Conservation (phyloP, 2,113 vertebrate species). For the Nettapus auritus region DNA sequence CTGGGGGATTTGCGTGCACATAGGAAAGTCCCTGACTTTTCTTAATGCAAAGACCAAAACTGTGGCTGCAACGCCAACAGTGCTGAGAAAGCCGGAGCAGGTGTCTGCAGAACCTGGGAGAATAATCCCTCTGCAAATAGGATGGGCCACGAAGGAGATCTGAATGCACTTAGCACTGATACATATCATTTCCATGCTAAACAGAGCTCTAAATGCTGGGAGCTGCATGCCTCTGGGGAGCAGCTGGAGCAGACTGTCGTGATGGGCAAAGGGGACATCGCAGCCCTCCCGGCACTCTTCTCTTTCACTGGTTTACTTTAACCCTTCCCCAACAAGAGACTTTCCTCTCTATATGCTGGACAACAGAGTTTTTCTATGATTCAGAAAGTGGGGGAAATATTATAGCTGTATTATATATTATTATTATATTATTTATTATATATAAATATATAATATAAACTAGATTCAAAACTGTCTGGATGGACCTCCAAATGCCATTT, state of each 20-base stretch:
- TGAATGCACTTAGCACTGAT: not conserved
- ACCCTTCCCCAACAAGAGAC: not conserved
- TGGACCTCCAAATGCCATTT: not conserved
- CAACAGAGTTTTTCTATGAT: not conserved
- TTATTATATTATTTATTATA: too few relatives aligned
- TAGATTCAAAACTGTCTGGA: not conserved
- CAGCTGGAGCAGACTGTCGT: not conserved
- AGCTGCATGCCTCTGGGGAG: not conserved
- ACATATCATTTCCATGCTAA: not conserved
- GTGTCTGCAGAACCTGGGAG: not conserved
- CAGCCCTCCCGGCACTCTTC: not conserved
- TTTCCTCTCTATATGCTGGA: not conserved
- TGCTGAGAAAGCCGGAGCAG: not conserved
- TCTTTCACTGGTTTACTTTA: not conserved
- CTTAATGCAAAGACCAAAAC: not conserved
- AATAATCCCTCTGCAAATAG: not conserved
- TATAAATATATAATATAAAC: too few relatives aligned
- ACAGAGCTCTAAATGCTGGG: not conserved
- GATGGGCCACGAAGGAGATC: rapidly evolving
- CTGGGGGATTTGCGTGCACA: not conserved
- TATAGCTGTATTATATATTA: not conserved
- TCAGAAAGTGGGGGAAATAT: not conserved
- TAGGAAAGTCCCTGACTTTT: not conserved
- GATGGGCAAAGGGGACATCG: not conserved
- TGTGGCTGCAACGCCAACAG: not conserved